Evolutionary conservation across 23 tunicate genomes (phyloP), one percentile per base, ranked within the genome.

Genomic region (Ascidia mentula): DNA sequence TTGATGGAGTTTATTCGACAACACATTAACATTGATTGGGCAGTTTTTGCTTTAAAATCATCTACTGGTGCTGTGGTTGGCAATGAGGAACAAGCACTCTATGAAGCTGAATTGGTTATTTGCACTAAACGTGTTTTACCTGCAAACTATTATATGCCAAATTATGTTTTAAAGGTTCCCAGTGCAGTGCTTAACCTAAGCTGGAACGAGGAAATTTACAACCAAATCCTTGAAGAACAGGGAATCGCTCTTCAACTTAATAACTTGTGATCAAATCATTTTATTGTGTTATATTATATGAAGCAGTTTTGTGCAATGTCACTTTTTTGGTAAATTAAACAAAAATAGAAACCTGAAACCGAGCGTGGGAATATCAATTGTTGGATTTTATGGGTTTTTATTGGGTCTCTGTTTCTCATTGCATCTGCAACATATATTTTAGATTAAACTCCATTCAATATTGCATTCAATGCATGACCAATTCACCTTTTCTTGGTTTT

Each of bases 121-220:
- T 42, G 53, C 53, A 9, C 53, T 15, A 53, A 26, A 53, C 24
- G 7, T 3, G 28, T 5, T 28, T 5, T 53, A 53, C 1, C 24
- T 53, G 12, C n/a, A 28, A 53, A 53, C 65, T 53, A 3, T 53
- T 53, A 1, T 53, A 53, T 53, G 65, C 24, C 24, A n/a, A n/a
- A n/a, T n/a, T n/a, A n/a, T n/a, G n/a, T n/a, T 71, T 5, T 75
- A 30, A 0, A 87, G 91, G 91, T 85, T 18, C 97, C 97, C 34
- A 46, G 84, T 22, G 90, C 87, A 6, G 77, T 86, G 15, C 24
- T 91, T 32, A 91, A 91, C 72, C 69, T 91, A 24, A 34, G 34
- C 18, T 91, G 97, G 97, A 77, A 78, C 30, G 81, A 89, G 18
- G 97, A 91, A 72, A 60, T 91, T 18, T 73, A 81, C 7, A 60